Evolutionary conservation across 2,888 invertebrate species (phyloP).

Genomic region (Meganola albula): DNA sequence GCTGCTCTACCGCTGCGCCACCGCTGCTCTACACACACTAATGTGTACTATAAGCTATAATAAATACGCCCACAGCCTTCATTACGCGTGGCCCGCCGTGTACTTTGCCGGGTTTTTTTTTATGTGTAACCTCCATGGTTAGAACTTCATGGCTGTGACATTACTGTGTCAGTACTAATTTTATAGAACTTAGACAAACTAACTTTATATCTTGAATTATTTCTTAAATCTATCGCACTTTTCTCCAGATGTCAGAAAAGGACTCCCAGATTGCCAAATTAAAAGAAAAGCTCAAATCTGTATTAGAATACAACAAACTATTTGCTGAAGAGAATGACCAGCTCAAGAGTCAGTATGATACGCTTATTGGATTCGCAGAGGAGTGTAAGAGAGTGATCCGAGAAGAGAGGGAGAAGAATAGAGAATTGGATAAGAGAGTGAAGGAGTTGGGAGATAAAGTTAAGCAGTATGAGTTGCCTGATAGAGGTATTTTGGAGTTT

Average conservation of each 20-base stretch:
- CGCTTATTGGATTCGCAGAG: slow-evolving; percentile 69
- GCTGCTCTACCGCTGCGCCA: no score
- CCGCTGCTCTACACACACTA: no score
- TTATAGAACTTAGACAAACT: no score
- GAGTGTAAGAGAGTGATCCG: slow-evolving; percentile 70
- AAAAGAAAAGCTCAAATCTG: slow-evolving; percentile 77
- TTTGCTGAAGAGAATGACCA: slow-evolving; percentile 80
- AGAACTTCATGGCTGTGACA: no score
- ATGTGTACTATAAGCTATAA: no score
- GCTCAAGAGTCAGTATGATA: slow-evolving; percentile 68
- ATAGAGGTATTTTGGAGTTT: no score
- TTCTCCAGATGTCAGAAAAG: slow-evolving; percentile 75
- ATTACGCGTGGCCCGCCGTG: no score
- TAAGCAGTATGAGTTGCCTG: slow-evolving; percentile 57
- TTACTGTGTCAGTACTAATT: no score
- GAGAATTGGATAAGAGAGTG: slow-evolving; percentile 47
- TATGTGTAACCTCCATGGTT: no score
- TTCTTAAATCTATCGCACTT: not conserved
- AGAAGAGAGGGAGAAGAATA: slow-evolving; percentile 58
- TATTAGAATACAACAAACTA: slow-evolving; percentile 79
- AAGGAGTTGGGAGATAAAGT: slow-evolving; percentile 53
- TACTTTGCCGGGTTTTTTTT: no score
- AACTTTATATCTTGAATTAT: no score
- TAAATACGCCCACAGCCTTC: no score
- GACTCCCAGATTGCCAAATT: slow-evolving; percentile 78